phyloP scores from a whole-genome alignment of 2,113 vertebrate species.

The Austrofundulus limnaeus region DNA sequence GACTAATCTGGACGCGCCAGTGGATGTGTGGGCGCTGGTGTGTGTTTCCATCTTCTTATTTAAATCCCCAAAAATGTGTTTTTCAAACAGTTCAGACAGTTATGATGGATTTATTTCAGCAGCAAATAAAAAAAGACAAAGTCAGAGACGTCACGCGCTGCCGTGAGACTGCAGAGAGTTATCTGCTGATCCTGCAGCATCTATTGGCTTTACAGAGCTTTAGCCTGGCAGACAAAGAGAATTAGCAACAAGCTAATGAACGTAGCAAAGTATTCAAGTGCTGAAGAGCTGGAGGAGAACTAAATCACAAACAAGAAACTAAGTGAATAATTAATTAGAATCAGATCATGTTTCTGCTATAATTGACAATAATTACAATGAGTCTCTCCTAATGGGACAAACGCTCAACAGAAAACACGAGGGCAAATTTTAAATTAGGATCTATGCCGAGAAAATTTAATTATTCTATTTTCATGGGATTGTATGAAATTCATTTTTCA shows the following conservation, averaged over 20 bases:
- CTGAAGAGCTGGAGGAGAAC: background rate
- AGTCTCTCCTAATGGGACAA: too few species aligned
- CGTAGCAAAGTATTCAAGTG: background rate
- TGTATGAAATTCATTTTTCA: too few species aligned
- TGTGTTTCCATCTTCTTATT: background rate
- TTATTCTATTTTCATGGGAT: too few species aligned
- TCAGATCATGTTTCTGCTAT: background rate
- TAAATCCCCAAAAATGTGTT: background rate
- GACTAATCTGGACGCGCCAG: constrained; percentile 49
- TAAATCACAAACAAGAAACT: too few species aligned
- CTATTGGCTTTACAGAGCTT: background rate
- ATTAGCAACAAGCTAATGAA: constrained; percentile 6
- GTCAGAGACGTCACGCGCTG: too few species aligned
- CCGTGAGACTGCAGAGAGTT: background rate
- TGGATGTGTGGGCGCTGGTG: constrained; percentile 10
- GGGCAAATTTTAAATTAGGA: too few species aligned
- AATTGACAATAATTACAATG: too few species aligned
- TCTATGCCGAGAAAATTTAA: too few species aligned
- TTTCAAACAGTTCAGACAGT: background rate
- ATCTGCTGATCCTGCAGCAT: background rate
- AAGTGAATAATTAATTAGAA: background rate
- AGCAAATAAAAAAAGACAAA: too few species aligned
- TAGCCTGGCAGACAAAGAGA: background rate
- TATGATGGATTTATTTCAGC: background rate
- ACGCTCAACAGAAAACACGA: too few species aligned